Conservation (phyloP, 2,888 invertebrate species). For the Zhuqinia jingwanae region DNA sequence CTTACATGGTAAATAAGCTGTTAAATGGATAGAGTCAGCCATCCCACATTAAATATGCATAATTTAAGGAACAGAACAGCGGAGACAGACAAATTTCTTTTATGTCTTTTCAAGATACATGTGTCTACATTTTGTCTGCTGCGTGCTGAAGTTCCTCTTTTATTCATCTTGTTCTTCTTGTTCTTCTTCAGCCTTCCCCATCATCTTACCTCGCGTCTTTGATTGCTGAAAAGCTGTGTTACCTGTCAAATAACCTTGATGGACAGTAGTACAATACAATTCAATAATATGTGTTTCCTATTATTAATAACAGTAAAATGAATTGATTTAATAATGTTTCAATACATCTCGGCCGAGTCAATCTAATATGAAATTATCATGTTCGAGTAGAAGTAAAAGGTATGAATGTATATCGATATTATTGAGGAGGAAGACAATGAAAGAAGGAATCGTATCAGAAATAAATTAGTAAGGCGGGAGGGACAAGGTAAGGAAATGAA, state of each 20-base stretch:
- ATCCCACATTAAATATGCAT: not conserved
- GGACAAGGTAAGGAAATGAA: conserved; percentile 22
- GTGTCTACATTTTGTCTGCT: conserved; percentile 24
- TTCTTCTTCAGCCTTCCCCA: not conserved
- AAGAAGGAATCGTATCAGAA: conserved; percentile 43
- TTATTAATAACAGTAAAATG: conserved; percentile 28
- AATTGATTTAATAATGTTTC: conserved; percentile 59
- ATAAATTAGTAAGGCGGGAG: conserved; percentile 59
- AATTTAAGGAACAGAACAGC: conserved; percentile 4
- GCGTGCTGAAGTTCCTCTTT: conserved; percentile 28
- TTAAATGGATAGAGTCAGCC: not conserved
- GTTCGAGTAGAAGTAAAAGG: not conserved
- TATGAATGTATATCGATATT: not conserved
- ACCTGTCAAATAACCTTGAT: conserved; percentile 55
- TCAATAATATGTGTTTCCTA: conserved; percentile 45
- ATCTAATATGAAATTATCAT: not conserved
- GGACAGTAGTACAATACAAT: conserved; percentile 49
- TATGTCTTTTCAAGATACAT: conserved; percentile 7
- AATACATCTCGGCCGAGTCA: conserved; percentile 19
- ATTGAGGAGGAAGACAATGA: conserved; percentile 16
- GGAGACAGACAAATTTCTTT: conserved; percentile 57
- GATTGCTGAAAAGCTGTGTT: conserved; percentile 44
- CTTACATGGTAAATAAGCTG: not conserved
- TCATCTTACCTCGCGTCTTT: conserved; percentile 33
- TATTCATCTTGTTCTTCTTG: not conserved